A percentile compares a stretch with the other conserved stretches of the same genome.
Conservation (phyloP, 2,888 invertebrate species). For the Eurytoma adleriae region DNA sequence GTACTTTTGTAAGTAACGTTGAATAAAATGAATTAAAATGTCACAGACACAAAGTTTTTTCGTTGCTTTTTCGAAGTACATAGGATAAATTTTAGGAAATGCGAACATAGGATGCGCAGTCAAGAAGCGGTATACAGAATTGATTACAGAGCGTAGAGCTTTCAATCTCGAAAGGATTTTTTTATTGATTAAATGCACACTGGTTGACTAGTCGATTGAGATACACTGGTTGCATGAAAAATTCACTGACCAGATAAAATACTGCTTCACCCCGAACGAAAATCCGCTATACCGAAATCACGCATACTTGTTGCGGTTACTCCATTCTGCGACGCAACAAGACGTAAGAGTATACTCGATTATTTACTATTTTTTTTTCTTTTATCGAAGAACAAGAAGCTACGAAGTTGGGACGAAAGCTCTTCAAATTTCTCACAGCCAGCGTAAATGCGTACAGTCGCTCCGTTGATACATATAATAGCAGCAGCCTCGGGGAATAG, state of each 20-base stretch:
- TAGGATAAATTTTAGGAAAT: not conserved
- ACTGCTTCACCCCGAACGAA: slow-evolving; percentile 27
- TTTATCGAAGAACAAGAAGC: too few relatives aligned
- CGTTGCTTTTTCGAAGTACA: not conserved
- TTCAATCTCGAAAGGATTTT: not conserved
- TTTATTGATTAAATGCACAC: slow-evolving; percentile 57
- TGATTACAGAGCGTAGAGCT: not conserved
- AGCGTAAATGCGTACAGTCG: slow-evolving; percentile 20
- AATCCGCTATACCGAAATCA: slow-evolving; percentile 4
- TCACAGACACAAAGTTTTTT: not conserved
- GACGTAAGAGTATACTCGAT: not conserved
- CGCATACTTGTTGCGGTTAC: not conserved
- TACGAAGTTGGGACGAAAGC: not conserved
- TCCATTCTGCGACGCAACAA: not conserved
- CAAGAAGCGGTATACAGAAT: not conserved
- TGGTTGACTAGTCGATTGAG: slow-evolving; percentile 58
- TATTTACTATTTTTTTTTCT: not conserved
- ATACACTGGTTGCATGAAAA: slow-evolving; percentile 33
- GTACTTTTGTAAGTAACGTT: not conserved
- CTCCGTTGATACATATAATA: not conserved
- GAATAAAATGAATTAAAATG: not conserved
- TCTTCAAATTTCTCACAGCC: slow-evolving; percentile 37
- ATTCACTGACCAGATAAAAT: slow-evolving; percentile 22
- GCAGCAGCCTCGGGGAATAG: slow-evolving; percentile 11
- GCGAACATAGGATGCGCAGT: not conserved